Evolutionary conservation across 2,113 vertebrate species (phyloP).

Genomic region (Eonycteris spelaea): DNA sequence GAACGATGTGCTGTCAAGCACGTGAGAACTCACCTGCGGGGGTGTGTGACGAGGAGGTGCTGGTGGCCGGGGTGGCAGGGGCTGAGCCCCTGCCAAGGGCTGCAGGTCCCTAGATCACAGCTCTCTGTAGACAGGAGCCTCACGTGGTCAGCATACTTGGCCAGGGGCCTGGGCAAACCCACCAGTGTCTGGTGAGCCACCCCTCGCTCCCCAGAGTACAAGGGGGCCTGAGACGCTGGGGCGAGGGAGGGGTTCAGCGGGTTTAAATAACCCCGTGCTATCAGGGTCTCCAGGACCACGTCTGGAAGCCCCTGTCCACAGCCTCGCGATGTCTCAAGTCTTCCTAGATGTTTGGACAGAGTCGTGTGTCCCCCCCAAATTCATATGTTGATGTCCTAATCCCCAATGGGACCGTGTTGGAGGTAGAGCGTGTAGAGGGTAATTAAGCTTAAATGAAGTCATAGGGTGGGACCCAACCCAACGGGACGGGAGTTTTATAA

Average conservation of each 20-base stretch:
- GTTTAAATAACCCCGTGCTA: not conserved
- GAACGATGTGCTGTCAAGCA: accelerated
- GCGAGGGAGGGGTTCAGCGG: accelerated
- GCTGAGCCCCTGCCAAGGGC: accelerated
- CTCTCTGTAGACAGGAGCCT: accelerated
- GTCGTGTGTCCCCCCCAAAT: not conserved
- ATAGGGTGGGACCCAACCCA: no score
- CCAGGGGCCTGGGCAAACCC: not conserved
- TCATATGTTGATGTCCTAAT: not conserved
- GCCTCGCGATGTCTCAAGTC: not conserved
- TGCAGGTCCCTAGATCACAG: not conserved
- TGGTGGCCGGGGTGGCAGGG: accelerated
- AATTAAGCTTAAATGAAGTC: not conserved
- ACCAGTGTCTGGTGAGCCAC: accelerated
- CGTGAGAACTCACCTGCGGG: accelerated
- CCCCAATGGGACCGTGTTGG: not conserved
- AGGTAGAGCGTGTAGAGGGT: not conserved
- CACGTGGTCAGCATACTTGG: accelerated
- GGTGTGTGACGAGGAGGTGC: no score
- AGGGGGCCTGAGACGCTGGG: not conserved
- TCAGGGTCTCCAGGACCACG: not conserved
- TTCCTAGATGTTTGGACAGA: not conserved
- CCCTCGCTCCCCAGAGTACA: no score
- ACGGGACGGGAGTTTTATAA: accelerated
- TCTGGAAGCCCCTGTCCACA: not conserved